Evolutionary conservation across 2,113 vertebrate genomes (phyloP).

Genomic region (Rhegmatorhina hoffmannsi): DNA sequence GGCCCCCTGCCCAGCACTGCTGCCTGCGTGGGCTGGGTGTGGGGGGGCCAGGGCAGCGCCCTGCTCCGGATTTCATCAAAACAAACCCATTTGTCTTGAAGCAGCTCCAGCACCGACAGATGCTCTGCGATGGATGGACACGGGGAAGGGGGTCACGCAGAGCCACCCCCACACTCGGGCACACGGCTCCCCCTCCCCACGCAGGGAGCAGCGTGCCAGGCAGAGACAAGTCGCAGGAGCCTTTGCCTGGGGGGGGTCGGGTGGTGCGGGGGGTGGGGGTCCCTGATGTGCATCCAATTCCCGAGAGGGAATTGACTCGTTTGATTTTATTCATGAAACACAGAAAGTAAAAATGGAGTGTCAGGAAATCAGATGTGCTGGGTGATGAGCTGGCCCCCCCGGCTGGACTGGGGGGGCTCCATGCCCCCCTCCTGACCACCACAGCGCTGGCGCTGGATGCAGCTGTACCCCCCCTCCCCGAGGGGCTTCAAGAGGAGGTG

Average conservation of each 20-base stretch:
- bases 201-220: neutral
- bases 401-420: neutral
- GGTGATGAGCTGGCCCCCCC: neutral
- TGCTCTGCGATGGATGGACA: slow-evolving; percentile 40
- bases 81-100: slow-evolving; percentile 59
- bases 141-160: neutral
- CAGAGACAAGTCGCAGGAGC: neutral
- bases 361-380: slow-evolving; percentile 39
- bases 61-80: slow-evolving; percentile 44
- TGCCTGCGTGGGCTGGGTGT: neutral
- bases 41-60: slow-evolving; percentile 8
- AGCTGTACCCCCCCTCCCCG: neutral
- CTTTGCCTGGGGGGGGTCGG: slow-evolving; percentile 13
- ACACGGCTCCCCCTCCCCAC: neutral
- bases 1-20: neutral
- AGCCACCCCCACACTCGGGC: neutral
- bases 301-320: slow-evolving; percentile 10
- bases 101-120: slow-evolving; percentile 48
- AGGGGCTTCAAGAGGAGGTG: neutral
- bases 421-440: neutral
- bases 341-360: slow-evolving; percentile 65
- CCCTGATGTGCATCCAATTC: slow-evolving; percentile 40
- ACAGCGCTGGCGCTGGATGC: neutral
- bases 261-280: neutral
- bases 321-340: slow-evolving; percentile 60